Evolutionary conservation across 2,113 vertebrate species (phyloP), one percentile per base, ranked within the genome.

Genomic region (Philantomba maxwellii): DNA sequence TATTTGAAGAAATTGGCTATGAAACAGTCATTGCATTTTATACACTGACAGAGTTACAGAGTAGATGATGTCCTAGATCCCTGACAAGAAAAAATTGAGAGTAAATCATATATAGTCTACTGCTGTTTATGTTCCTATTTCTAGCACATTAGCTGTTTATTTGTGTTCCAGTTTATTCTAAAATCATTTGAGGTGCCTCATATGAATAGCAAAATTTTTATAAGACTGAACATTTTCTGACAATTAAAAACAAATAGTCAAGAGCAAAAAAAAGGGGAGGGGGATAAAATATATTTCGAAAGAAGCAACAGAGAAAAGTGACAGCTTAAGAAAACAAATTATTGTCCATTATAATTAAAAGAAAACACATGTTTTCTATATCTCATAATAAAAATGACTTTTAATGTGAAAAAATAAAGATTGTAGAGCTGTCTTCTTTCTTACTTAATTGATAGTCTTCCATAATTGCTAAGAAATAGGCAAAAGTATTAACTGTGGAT

Each of bases 71-170:
- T 73, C 77, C 33, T 90, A 36, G 15, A 3, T 62, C 23, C 58
- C 73, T 90, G 51, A 55, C 30, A 92, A 39, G 13, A 95, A 93
- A 85, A 64, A 85, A 89, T 49, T 95, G 21, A 33, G 36, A 60
- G 26, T 33, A 94, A 87, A 81, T 86, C 3, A 15, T 23, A 14
- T 23, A 25, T 15, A 43, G 9, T 49, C 3, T 39, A 64, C 51
- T 70, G 15, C 2, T 66, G 10, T 91, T 93, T 81, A 64, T 58
- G 15, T 60, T 90, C 45, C 13, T 51, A 77, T 64, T 89, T 83
- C 11, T 23, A 82, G 6, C 26, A 9, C 64, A 33, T n/a, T 5
- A 49, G 39, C 77, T 64, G 7, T n/a, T 92, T 62, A 43, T 58
- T 64, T 92, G 78, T n/a, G 10, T 57, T 7, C 7, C 10, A 80